These are phyloP conservation scores for Agraylea sexmaculata DNA, from an alignment of 1,140 invertebrate genomes.

Conservation along the genomic window DNA sequence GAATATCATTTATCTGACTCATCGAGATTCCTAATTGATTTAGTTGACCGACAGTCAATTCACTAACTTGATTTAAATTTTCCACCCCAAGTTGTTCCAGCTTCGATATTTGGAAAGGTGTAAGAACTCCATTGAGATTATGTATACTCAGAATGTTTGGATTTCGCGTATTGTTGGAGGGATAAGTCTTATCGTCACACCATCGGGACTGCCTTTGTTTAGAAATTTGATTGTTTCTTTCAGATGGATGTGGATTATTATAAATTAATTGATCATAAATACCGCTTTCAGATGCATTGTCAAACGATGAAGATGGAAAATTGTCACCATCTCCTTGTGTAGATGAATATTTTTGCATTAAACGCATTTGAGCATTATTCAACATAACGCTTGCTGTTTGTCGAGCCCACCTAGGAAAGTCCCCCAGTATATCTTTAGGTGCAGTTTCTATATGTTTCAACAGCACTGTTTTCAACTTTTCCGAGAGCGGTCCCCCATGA, in stretches of 20 bases:
- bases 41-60: conserved; percentile 44
- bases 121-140: conserved; percentile 43
- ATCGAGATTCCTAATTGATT: conserved; percentile 44
- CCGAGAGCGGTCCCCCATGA: conserved; percentile 71
- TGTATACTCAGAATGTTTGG: conserved; percentile 37
- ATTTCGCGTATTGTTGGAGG: conserved; percentile 10
- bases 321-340: conserved; percentile 25
- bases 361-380: conserved; percentile 52
- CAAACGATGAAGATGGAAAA: conserved; percentile 23
- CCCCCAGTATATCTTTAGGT: conserved; percentile 78
- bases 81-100: conserved; percentile 43
- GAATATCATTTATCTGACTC: conserved; percentile 46
- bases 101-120: conserved; percentile 42
- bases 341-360: conserved; percentile 42
- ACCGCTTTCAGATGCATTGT: conserved; percentile 20
- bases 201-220: conserved; percentile 50
- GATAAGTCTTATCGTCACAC: conserved; percentile 36
- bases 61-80: conserved; percentile 44
- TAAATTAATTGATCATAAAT: too few species aligned
- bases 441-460: conserved; percentile 80
- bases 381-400: conserved; percentile 62
- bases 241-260: conserved; percentile 22
- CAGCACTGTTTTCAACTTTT: conserved; percentile 54
- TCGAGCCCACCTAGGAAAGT: conserved; percentile 69
- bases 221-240: conserved; percentile 34